phyloP scores from a whole-genome alignment of 2,797 vertebrate species.

The Orestias chungarensis region DNA sequence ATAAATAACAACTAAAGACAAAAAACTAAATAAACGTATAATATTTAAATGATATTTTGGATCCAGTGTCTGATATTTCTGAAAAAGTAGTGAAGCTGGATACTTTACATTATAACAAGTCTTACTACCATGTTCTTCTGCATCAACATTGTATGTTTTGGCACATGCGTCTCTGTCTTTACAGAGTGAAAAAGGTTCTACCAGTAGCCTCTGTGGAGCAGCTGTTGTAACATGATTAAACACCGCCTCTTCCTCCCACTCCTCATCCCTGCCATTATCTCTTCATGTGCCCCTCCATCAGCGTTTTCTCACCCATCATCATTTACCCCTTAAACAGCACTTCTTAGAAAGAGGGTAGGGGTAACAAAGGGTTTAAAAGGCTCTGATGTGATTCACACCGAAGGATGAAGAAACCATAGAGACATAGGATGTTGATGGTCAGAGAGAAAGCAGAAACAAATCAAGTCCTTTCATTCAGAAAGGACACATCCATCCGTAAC shows the following conservation, averaged over 20 bases:
- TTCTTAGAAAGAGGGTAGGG: constrained; percentile 14
- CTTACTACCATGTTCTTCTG: neutral
- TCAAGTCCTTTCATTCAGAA: constrained; percentile 30
- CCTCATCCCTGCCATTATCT: constrained; percentile 24
- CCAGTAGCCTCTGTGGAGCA: constrained; percentile 4
- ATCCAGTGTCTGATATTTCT: neutral
- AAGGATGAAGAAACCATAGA: constrained; percentile 2
- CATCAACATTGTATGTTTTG: neutral
- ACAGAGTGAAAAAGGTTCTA: neutral
- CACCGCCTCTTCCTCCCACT: constrained; percentile 8
- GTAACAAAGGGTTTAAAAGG: constrained; percentile 18
- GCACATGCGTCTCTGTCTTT: neutral
- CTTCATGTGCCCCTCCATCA: constrained; percentile 3
- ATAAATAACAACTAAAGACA: too few relatives aligned
- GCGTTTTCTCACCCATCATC: constrained; percentile 3
- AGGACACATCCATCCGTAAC: constrained; percentile 18
- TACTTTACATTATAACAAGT: neutral
- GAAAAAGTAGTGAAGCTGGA: neutral
- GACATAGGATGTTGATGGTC: constrained; percentile 14
- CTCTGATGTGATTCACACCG: constrained; percentile 17
- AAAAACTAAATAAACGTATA: too few relatives aligned
- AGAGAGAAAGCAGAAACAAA: constrained; percentile 27
- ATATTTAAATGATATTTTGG: too few relatives aligned
- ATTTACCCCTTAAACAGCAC: constrained; percentile 30
- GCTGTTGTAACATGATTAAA: constrained; percentile 43